Percentiles rank a stretch among this genome's conserved stretches.
Conservation (phyloP, 2,113 vertebrate genomes). For the Poicephalus meyeri region DNA sequence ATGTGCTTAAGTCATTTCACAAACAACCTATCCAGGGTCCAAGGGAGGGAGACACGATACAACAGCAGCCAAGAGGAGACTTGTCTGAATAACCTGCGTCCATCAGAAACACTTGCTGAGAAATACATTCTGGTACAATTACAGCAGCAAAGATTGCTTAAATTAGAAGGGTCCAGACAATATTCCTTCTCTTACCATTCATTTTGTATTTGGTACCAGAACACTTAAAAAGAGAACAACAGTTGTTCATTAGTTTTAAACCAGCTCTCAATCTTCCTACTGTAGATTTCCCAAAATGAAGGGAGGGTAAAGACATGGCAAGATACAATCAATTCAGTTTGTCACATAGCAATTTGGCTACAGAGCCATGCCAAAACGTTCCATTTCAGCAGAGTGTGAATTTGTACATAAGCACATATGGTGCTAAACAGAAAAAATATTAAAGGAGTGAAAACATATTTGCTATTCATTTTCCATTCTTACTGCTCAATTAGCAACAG, state of each 20-base stretch:
- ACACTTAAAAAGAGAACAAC: background rate
- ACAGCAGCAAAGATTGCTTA: background rate
- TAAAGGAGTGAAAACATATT: background rate
- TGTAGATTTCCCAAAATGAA: background rate
- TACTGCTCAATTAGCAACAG: background rate
- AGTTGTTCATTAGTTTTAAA: constrained; percentile 4
- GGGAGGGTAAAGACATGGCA: background rate
- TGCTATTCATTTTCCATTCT: background rate
- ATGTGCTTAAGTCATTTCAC: fast-evolving
- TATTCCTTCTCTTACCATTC: background rate
- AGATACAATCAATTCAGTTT: background rate
- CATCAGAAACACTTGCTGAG: background rate
- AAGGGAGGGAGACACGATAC: background rate
- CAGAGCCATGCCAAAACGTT: background rate
- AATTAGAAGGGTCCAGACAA: background rate
- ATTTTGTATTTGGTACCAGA: background rate
- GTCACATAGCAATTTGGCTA: background rate
- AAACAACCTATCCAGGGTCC: background rate
- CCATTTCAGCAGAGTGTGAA: background rate
- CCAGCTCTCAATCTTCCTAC: background rate
- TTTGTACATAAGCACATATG: background rate
- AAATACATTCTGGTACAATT: background rate
- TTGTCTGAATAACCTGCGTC: background rate
- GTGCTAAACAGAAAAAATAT: background rate
- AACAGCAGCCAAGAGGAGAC: background rate